These are phyloP conservation scores for Paguma larvata DNA, from an alignment of 2,797 vertebrate genomes.

Conservation along the genomic window DNA sequence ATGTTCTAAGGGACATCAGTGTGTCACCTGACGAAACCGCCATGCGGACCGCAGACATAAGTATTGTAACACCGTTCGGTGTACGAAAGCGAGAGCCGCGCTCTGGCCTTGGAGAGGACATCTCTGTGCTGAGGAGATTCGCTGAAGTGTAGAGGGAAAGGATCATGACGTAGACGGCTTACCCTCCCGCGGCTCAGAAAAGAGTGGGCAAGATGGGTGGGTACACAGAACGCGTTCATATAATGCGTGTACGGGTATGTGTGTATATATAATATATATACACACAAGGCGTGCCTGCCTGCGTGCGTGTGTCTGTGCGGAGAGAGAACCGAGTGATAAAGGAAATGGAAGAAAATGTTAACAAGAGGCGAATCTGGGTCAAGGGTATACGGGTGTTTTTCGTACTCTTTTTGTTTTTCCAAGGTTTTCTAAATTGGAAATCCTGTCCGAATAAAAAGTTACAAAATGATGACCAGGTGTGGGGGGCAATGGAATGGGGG, in stretches of 20 bases:
- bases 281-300: background rate
- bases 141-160: background rate
- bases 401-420: slow-evolving; percentile 49
- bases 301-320: background rate
- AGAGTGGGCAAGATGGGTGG: background rate
- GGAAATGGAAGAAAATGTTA: slow-evolving; percentile 33
- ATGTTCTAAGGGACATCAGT: background rate
- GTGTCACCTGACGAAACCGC: background rate
- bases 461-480: background rate
- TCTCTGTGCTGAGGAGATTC: background rate
- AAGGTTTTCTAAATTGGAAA: slow-evolving; percentile 14
- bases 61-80: background rate
- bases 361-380: slow-evolving; percentile 16
- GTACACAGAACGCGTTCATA: background rate
- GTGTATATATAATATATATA: background rate
- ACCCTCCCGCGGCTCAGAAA: background rate
- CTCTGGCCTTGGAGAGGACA: background rate
- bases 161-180: background rate
- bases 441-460: slow-evolving; percentile 31
- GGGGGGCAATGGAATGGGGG: background rate
- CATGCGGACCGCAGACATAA: background rate
- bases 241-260: background rate
- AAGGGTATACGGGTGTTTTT: background rate
- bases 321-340: slow-evolving; percentile 15
- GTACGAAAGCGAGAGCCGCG: background rate